A percentile compares a stretch with the other conserved stretches of the same genome.
These are phyloP conservation scores for Umimayanthus kanabou DNA, from an alignment of 92 coral and sea anemone genomes.

Conservation along the genomic window DNA sequence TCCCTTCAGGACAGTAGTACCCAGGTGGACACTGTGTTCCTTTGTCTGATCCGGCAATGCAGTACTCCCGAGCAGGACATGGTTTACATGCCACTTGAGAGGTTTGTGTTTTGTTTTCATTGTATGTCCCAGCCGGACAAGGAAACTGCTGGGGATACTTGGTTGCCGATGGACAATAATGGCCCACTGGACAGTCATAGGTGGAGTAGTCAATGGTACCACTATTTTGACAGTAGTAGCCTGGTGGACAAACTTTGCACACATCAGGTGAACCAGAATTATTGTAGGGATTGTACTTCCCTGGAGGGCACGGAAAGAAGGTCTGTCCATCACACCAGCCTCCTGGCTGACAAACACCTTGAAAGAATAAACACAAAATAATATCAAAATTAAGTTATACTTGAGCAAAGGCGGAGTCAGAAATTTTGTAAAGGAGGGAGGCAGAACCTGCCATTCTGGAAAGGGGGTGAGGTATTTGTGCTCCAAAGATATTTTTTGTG, in stretches of 20 bases:
- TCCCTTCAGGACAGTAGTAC: conserved; percentile 94
- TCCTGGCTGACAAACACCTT: conserved; percentile 87
- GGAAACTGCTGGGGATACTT: conserved; percentile 90
- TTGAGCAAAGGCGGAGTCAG: background rate
- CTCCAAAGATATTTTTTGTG: too few relatives aligned
- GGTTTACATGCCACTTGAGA: conserved; percentile 81
- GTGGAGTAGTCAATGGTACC: conserved; percentile 72
- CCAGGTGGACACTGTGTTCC: conserved; percentile 88
- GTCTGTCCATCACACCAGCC: conserved; percentile 98
- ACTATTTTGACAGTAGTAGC: conserved; percentile 84
- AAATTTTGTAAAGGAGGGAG: too few relatives aligned
- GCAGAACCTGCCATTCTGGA: too few relatives aligned
- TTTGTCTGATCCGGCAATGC: conserved; percentile 73
- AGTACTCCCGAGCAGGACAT: conserved; percentile 85
- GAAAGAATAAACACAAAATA: conserved; percentile 20
- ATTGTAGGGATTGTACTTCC: conserved; percentile 81
- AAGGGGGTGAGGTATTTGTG: too few relatives aligned
- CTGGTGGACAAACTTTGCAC: conserved; percentile 84
- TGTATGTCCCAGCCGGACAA: conserved; percentile 97
- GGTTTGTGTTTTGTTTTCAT: conserved; percentile 69
- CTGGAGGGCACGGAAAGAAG: conserved; percentile 86
- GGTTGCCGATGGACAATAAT: conserved; percentile 94
- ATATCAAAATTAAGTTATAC: background rate
- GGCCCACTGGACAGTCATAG: conserved; percentile 79
- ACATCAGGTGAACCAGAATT: conserved; percentile 71